phyloP scores from a whole-genome alignment of 2,113 vertebrate species.

The Acinonyx jubatus region DNA sequence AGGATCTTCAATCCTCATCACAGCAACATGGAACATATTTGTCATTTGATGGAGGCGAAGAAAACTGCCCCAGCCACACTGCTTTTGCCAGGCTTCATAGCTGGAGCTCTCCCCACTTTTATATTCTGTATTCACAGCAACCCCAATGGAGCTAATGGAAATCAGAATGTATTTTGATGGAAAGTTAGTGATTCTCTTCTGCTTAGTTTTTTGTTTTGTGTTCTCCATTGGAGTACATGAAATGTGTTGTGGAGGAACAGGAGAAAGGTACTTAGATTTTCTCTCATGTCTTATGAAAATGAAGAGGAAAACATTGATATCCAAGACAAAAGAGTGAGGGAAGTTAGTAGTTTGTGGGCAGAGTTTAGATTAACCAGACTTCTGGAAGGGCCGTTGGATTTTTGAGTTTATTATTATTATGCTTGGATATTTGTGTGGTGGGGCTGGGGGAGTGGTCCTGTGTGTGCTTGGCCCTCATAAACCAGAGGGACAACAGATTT shows the following conservation, averaged over 20 bases:
- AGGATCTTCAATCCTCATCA: conserved; percentile 13
- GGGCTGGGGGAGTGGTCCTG: neutral
- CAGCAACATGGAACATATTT: neutral
- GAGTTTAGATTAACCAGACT: conserved; percentile 3
- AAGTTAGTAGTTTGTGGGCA: conserved; percentile 41
- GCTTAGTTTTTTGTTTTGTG: neutral
- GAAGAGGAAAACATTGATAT: conserved; percentile 38
- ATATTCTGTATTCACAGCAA: neutral
- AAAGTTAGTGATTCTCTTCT: conserved; percentile 4
- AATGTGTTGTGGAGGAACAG: neutral
- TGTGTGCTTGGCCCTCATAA: conserved; percentile 12
- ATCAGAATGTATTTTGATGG: conserved; percentile 46
- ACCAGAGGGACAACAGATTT: conserved; percentile 17
- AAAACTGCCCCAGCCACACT: neutral
- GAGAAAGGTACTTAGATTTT: conserved; percentile 44
- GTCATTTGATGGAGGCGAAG: conserved; percentile 5
- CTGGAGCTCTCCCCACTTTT: neutral
- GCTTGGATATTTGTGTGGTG: conserved; percentile 34
- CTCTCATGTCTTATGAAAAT: conserved; percentile 13
- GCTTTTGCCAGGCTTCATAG: neutral
- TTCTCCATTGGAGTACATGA: neutral
- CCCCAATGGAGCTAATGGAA: neutral
- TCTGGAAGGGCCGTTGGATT: conserved; percentile 17
- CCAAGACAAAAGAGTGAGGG: conserved; percentile 1
- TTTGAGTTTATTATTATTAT: conserved; percentile 45